phyloP scores from a whole-genome alignment of 2,888 invertebrate genomes.

The Euspilapteryx auroguttella region DNA sequence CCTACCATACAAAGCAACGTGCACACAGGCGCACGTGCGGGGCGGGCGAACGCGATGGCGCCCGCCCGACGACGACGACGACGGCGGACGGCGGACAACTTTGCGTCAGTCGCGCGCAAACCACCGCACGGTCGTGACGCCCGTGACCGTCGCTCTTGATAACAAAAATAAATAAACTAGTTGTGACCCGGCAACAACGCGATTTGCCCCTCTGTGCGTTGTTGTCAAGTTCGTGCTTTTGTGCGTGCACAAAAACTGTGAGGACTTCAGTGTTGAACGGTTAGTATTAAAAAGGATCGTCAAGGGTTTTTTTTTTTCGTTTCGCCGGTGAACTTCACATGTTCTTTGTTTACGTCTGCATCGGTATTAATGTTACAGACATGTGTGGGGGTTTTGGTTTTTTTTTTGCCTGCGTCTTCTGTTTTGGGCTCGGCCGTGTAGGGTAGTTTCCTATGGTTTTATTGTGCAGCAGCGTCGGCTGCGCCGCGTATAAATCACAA shows the following conservation, averaged over 20 bases:
- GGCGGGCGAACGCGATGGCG: no score
- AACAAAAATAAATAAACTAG: conserved; percentile 44
- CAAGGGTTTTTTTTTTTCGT: conserved; percentile 12
- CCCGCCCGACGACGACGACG: conserved; percentile 52
- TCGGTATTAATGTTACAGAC: conserved; percentile 23
- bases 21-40: conserved; percentile 26
- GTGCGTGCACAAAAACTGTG: conserved; percentile 30
- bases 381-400: conserved; percentile 16
- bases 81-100: conserved; percentile 17
- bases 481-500: conserved; percentile 31
- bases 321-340: conserved; percentile 22
- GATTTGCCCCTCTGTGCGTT: conserved; percentile 26
- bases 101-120: conserved; percentile 61
- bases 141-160: conserved; percentile 31
- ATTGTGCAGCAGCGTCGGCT: conserved; percentile 24
- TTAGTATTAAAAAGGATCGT: conserved; percentile 24
- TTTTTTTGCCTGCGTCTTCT: conserved; percentile 5
- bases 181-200: conserved; percentile 45
- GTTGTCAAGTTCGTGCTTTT: conserved; percentile 28
- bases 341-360: conserved; percentile 45
- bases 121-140: conserved; percentile 33
- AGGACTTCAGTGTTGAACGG: conserved; percentile 22
- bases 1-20: conserved; percentile 21
- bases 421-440: conserved; percentile 8
- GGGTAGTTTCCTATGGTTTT: conserved; percentile 15